Evolutionary conservation across 2,888 invertebrate genomes (phyloP).

Genomic region (Folsomia candida): DNA sequence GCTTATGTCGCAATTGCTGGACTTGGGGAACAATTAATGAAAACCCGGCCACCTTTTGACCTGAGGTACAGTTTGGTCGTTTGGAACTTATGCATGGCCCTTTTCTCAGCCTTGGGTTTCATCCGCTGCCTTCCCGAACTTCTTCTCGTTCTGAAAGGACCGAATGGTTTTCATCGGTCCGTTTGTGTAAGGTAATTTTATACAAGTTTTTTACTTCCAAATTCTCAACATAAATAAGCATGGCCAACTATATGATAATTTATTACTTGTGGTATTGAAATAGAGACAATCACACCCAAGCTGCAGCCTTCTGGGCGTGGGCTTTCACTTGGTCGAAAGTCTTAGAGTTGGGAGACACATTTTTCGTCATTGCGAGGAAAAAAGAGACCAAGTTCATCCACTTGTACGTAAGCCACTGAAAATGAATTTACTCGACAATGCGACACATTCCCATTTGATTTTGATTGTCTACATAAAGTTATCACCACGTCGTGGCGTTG

Average conservation of each 20-base stretch:
- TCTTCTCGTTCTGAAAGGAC: constrained; percentile 25
- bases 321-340: constrained; percentile 95
- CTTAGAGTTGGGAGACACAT: constrained; percentile 91
- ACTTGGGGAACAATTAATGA: constrained; percentile 90
- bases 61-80: constrained; percentile 78
- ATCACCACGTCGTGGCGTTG: constrained; percentile 92
- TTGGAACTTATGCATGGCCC: constrained; percentile 89
- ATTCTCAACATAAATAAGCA: neutral
- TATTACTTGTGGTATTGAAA: neutral
- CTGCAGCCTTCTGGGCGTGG: constrained; percentile 63
- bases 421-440: too few relatives aligned
- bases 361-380: constrained; percentile 88
- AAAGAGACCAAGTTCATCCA: constrained; percentile 90
- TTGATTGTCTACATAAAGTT: constrained; percentile 53
- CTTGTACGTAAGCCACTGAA: constrained; percentile 50
- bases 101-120: constrained; percentile 26
- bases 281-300: constrained; percentile 31
- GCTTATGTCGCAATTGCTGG: constrained; percentile 90
- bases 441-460: too few relatives aligned
- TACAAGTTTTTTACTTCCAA: neutral
- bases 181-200: constrained; percentile 29
- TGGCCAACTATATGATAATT: too few relatives aligned
- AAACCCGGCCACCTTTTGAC: constrained; percentile 82
- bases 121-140: constrained; percentile 23
- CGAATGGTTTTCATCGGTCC: constrained; percentile 32